These are phyloP conservation scores for Stictonetta naevosa DNA, from an alignment of 2,113 vertebrate species.

Conservation along the genomic window DNA sequence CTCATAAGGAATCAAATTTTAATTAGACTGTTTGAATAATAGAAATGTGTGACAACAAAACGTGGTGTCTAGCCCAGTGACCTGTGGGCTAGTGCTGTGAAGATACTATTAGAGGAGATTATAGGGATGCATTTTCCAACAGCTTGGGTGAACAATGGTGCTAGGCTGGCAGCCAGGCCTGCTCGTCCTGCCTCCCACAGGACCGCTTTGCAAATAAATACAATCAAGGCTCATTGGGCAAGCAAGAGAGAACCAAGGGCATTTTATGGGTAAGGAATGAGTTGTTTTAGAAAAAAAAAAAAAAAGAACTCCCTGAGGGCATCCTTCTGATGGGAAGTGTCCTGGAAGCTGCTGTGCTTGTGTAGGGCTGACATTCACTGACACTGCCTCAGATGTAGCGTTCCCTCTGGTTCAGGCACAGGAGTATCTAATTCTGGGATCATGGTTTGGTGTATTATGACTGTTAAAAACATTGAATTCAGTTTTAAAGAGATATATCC, in stretches of 20 bases:
- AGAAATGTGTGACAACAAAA: not conserved
- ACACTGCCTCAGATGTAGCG: rapidly evolving
- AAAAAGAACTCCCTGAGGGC: not conserved
- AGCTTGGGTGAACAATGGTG: not conserved
- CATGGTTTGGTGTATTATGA: not conserved
- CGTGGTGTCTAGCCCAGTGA: rapidly evolving
- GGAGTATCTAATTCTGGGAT: not conserved
- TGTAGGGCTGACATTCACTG: not conserved
- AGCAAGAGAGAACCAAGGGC: not conserved
- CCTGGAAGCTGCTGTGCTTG: rapidly evolving
- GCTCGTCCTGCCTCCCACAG: not conserved
- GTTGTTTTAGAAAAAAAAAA: not conserved
- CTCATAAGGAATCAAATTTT: not conserved
- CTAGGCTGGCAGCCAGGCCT: not conserved
- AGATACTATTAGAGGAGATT: not conserved
- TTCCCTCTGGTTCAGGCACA: not conserved
- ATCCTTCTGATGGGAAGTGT: not conserved
- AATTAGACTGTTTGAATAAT: not conserved
- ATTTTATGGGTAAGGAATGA: not conserved
- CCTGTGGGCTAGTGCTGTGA: not conserved
- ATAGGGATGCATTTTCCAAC: not conserved
- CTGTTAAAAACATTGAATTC: not conserved
- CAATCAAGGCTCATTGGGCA: not conserved
- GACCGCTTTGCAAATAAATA: not conserved
- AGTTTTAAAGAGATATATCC: not conserved